phyloP scores from a whole-genome alignment of 2,113 vertebrate genomes.

The Melanostigma gelatinosum region DNA sequence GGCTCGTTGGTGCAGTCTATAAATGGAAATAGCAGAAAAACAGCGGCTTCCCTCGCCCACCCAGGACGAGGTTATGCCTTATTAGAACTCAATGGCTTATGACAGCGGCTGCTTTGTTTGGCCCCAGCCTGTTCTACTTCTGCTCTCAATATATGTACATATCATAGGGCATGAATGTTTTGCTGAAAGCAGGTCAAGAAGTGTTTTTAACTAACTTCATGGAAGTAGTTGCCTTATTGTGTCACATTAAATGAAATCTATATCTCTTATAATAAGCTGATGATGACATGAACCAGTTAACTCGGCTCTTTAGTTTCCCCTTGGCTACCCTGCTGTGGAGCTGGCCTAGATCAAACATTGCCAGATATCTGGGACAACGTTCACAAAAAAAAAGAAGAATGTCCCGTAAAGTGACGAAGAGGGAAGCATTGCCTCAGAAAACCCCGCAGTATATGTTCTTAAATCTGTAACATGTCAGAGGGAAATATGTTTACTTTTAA shows the following conservation, averaged over 20 bases:
- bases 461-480: not conserved
- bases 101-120: conserved; percentile 76
- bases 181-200: conserved; percentile 58
- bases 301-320: conserved; percentile 74
- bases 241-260: conserved; percentile 35
- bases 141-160: not conserved
- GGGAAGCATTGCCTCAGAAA: conserved; percentile 6
- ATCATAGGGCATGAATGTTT: not conserved
- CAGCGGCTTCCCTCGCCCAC: conserved; percentile 82
- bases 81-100: conserved; percentile 80
- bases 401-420: conserved; percentile 51
- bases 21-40: conserved; percentile 84
- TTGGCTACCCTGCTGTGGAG: conserved; percentile 70
- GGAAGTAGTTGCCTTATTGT: conserved; percentile 27
- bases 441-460: too few relatives aligned
- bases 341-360: conserved; percentile 75
- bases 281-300: conserved; percentile 80
- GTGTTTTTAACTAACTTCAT: conserved; percentile 28
- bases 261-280: conserved; percentile 70
- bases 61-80: conserved; percentile 80
- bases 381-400: conserved; percentile 23
- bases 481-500: not conserved
- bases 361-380: conserved; percentile 75
- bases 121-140: conserved; percentile 52
- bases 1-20: conserved; percentile 81